Evolutionary conservation across 2,113 vertebrate genomes (phyloP), one percentile per base, ranked within the genome.

Genomic region (Erinaceus europaeus): DNA sequence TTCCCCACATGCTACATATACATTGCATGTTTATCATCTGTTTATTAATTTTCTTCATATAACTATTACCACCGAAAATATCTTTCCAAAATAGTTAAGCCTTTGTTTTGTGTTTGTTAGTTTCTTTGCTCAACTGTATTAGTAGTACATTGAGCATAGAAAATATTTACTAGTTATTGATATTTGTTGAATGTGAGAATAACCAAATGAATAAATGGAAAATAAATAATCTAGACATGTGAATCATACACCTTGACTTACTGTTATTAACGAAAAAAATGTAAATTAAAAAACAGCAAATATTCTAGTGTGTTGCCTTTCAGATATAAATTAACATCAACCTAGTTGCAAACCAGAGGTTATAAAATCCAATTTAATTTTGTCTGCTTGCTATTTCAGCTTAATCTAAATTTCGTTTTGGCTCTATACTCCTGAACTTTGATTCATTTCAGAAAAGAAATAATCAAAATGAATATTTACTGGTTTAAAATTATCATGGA

Each of bases 351-450:
- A 96, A 96, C 91, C 77, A 65, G 55, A 84, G 86, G 69, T 92
- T 95, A 72, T 91, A 84, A 89, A 95, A 77, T 88, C 46, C 50
- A 93, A 83, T 96, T 94, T 87, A 89, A 94, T 93, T 92, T 96
- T 85, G 69, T 88, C 69, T 91, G 53, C 36, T 61, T 84, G 91
- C 9, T 83, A 78, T 81, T 83, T 92, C 92, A 93, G 78, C 89
- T 93, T 93, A 93, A 95, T 94, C 96, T 94, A 95, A 96, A 96
- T 96, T 96, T 79, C 67, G 94, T 65, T 59, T 64, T 84, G 89
- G 18, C 91, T 94, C 83, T 84, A 3, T 20, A 93, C 88, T 85
- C 84, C 69, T 92, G 53, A 96, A 94, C 84, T 95, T 87, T 21
- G 75, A 95, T 93, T 78, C 93, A 91, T 92, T 93, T 29, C 0